phyloP scores from a whole-genome alignment of 1,140 invertebrate species.

The Leptopilina clavipes region DNA sequence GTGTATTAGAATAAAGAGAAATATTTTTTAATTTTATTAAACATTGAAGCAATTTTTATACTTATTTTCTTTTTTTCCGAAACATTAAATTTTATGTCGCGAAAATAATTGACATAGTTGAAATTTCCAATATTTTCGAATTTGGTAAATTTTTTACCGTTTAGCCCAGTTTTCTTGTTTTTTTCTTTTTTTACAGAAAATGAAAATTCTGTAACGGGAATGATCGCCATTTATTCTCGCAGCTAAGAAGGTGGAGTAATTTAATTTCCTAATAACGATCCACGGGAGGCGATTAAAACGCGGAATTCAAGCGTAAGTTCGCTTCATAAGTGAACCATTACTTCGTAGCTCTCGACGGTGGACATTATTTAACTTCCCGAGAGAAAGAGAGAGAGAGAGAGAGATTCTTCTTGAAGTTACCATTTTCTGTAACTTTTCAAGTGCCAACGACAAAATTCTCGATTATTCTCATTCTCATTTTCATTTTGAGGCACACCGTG shows the following conservation, averaged over 20 bases:
- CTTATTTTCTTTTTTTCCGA: no score
- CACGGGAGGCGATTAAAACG: background rate
- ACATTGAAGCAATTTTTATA: no score
- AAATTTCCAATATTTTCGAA: no score
- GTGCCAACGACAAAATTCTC: conserved; percentile 24
- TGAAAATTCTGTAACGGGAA: no score
- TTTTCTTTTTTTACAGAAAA: no score
- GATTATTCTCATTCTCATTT: conserved; percentile 21
- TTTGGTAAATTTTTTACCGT: no score
- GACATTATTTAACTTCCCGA: conserved; percentile 7
- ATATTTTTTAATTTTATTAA: no score
- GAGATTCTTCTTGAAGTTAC: conserved; percentile 14
- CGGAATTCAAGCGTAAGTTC: background rate
- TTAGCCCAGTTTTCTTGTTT: no score
- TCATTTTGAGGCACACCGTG: conserved; percentile 12
- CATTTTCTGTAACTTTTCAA: conserved; percentile 28
- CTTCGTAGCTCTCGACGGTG: background rate
- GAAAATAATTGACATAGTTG: no score
- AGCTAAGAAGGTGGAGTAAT: background rate
- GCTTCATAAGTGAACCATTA: conserved; percentile 33
- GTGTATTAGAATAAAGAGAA: no score
- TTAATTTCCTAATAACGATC: background rate
- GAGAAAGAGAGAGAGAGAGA: no score
- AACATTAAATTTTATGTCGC: no score
- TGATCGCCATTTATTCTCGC: background rate